A percentile compares a stretch with the other conserved stretches of the same genome.
These are phyloP conservation scores for Poeciliopsis presidionis DNA, from an alignment of 2,797 vertebrate species.

Conservation along the genomic window DNA sequence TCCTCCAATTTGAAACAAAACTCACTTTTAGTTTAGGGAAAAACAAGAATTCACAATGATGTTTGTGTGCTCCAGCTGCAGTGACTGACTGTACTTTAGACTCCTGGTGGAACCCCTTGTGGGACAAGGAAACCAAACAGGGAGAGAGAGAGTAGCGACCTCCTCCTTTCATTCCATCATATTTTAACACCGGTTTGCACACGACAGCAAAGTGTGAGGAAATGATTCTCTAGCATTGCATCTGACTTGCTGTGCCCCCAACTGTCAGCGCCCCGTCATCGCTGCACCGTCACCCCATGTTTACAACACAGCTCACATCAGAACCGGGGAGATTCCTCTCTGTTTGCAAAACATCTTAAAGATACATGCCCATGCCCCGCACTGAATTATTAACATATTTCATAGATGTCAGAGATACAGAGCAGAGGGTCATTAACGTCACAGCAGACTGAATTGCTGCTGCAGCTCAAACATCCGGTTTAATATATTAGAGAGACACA, in stretches of 20 bases:
- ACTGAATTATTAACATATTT: slow-evolving; percentile 79
- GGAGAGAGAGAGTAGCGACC: neutral
- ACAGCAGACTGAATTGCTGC: slow-evolving; percentile 30
- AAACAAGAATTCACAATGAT: neutral
- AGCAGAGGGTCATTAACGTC: slow-evolving; percentile 49
- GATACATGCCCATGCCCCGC: slow-evolving; percentile 63
- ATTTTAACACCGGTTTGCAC: slow-evolving; percentile 6
- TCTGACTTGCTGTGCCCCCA: slow-evolving; percentile 17
- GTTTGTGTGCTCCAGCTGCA: neutral
- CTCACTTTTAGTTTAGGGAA: neutral
- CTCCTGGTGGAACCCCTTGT: neutral
- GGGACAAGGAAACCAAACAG: neutral
- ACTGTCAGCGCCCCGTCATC: slow-evolving; percentile 24
- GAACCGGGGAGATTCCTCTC: slow-evolving; percentile 63
- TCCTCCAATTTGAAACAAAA: neutral
- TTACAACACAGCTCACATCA: slow-evolving; percentile 61
- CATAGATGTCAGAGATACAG: slow-evolving; percentile 57
- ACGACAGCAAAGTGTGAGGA: neutral
- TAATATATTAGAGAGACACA: slow-evolving; percentile 13
- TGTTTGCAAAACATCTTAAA: slow-evolving; percentile 67
- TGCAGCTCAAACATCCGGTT: slow-evolving; percentile 30
- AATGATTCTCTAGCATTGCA: slow-evolving; percentile 13
- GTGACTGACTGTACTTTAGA: neutral
- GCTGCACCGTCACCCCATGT: slow-evolving; percentile 30
- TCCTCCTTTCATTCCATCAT: neutral